Conservation (phyloP, 2,888 invertebrate genomes). For the Drosophila sordidula region DNA sequence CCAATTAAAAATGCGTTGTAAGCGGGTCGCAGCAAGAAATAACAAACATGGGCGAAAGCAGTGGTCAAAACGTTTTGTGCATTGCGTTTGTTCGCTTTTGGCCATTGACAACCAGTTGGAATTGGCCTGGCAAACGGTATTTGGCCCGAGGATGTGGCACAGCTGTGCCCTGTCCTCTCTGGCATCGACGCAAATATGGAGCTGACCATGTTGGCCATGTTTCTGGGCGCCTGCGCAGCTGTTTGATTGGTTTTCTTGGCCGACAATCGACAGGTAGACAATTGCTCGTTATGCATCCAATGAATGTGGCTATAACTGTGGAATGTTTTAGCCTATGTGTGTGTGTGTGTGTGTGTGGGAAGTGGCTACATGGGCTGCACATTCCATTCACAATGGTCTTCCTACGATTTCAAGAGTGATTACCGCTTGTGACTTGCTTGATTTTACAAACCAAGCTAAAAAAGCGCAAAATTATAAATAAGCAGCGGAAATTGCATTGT, state of each 20-base stretch:
- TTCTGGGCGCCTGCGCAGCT: constrained; percentile 52
- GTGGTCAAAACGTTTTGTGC: constrained; percentile 1
- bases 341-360: constrained; percentile 30
- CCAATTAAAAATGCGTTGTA: constrained; percentile 70
- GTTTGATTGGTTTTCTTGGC: constrained; percentile 62
- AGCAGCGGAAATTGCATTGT: not conserved
- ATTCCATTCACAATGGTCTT: constrained; percentile 42
- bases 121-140: constrained; percentile 33
- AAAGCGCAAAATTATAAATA: not conserved
- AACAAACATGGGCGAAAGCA: constrained; percentile 37
- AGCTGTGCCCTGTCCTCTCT: constrained; percentile 19
- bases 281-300: constrained; percentile 59
- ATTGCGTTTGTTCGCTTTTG: not conserved
- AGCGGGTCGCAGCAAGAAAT: constrained; percentile 5
- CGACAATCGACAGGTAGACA: constrained; percentile 66
- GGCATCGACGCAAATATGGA: constrained; percentile 4
- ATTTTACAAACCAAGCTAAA: constrained; percentile 9
- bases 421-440: constrained; percentile 32
- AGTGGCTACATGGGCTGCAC: constrained; percentile 22
- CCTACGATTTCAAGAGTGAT: constrained; percentile 40
- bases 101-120: constrained; percentile 36
- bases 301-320: constrained; percentile 15
- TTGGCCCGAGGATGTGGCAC: constrained; percentile 64
- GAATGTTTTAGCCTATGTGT: constrained; percentile 34
- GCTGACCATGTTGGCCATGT: constrained; percentile 20